phyloP scores from a whole-genome alignment of 2,888 invertebrate species.

The Beris morrisii region DNA sequence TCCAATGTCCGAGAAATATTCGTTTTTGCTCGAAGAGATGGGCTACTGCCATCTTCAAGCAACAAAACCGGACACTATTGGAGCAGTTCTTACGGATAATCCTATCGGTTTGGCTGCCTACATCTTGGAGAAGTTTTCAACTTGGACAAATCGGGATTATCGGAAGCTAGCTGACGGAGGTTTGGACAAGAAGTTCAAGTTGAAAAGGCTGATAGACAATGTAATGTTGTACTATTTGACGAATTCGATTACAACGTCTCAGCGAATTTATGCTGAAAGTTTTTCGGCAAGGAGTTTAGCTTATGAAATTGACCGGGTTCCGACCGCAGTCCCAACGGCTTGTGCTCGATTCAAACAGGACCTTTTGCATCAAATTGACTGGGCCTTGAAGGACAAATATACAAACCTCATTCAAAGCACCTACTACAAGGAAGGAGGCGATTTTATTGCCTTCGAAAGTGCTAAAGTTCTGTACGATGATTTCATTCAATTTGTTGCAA shows the following conservation, averaged over 20 bases:
- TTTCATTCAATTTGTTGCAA: constrained; percentile 64
- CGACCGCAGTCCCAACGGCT: constrained; percentile 70
- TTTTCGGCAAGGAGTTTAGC: constrained; percentile 46
- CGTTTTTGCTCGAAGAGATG: constrained; percentile 54
- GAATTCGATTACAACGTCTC: constrained; percentile 70
- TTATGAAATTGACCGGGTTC: constrained; percentile 58
- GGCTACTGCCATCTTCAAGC: constrained; percentile 78
- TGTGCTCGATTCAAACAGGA: constrained; percentile 77
- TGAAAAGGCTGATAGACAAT: constrained; percentile 66
- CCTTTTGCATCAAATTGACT: constrained; percentile 62
- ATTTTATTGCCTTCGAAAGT: constrained; percentile 82
- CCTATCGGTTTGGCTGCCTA: constrained; percentile 88
- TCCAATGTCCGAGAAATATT: constrained; percentile 51
- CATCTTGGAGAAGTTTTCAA: constrained; percentile 84
- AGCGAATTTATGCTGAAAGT: constrained; percentile 69
- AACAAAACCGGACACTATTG: constrained; percentile 87
- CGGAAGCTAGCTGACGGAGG: constrained; percentile 65
- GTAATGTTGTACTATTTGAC: constrained; percentile 80
- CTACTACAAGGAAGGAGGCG: constrained; percentile 72
- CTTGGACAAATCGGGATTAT: constrained; percentile 64
- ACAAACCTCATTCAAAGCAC: constrained; percentile 69
- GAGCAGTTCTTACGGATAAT: constrained; percentile 54
- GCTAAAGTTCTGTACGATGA: constrained; percentile 73
- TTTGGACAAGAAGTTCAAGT: constrained; percentile 59
- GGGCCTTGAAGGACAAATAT: constrained; percentile 63